phyloP scores from a whole-genome alignment of 2,113 vertebrate genomes.

The Pygoscelis antarcticus region DNA sequence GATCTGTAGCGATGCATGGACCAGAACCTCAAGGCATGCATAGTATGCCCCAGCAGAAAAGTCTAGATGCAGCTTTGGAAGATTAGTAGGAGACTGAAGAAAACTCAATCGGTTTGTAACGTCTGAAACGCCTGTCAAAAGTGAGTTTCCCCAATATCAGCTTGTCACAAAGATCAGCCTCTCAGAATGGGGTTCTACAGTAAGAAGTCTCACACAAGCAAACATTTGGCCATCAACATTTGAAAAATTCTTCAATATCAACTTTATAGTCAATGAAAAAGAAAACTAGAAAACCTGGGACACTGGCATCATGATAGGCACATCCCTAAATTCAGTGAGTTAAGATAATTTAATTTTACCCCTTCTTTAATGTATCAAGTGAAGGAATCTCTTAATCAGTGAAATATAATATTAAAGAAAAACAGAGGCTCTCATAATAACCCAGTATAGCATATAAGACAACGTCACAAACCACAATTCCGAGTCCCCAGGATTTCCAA shows the following conservation, averaged over 20 bases:
- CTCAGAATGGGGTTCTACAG: background rate
- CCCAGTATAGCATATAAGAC: background rate
- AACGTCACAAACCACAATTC: background rate
- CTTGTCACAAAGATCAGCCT: background rate
- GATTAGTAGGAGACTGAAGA: background rate
- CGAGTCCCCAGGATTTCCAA: background rate
- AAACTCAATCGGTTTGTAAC: background rate
- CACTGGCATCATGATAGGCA: background rate
- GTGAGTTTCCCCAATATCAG: background rate
- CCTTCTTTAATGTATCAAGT: background rate
- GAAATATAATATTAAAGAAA: conserved; percentile 51
- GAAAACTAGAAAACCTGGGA: background rate
- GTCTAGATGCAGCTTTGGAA: background rate
- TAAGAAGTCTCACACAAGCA: background rate
- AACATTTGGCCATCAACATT: background rate
- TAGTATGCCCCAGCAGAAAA: background rate
- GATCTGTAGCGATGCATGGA: background rate
- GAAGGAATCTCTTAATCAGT: conserved; percentile 16
- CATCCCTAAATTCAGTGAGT: background rate
- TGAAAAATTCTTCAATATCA: background rate
- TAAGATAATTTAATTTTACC: background rate
- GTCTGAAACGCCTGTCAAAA: background rate
- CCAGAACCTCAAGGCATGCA: background rate
- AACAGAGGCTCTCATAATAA: conserved; percentile 8
- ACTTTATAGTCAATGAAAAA: background rate